Percentiles rank a stretch among this genome's conserved stretches.
phyloP scores from a whole-genome alignment of 1,140 invertebrate species.

The Triops cancriformis region DNA sequence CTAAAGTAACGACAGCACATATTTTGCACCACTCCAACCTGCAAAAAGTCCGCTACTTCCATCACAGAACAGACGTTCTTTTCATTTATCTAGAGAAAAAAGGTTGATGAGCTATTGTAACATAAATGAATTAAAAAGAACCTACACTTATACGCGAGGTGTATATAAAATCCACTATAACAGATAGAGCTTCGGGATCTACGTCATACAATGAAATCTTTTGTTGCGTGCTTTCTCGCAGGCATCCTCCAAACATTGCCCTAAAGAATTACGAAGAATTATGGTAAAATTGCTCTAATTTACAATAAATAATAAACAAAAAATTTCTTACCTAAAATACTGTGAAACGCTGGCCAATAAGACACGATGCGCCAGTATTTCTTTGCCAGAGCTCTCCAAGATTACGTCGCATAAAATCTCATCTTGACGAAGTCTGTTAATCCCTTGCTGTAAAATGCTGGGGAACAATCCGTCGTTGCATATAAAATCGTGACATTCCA shows the following conservation, averaged over 20 bases:
- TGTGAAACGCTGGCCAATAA: slow-evolving; percentile 51
- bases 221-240: slow-evolving; percentile 45
- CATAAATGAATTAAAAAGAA: background rate
- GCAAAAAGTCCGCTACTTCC: slow-evolving; percentile 48
- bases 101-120: background rate
- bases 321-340: slow-evolving; percentile 44
- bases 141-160: slow-evolving; percentile 38
- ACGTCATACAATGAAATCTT: slow-evolving; percentile 47
- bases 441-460: background rate
- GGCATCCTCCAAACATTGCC: slow-evolving; percentile 36
- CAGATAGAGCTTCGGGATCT: slow-evolving; percentile 44
- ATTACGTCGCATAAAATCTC: background rate
- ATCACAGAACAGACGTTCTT: slow-evolving; percentile 47
- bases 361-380: slow-evolving; percentile 51
- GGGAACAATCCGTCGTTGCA: slow-evolving; percentile 9
- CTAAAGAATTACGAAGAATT: slow-evolving; percentile 28
- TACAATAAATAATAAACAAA: background rate
- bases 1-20: slow-evolving; percentile 49
- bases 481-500: background rate
- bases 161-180: slow-evolving; percentile 51
- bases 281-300: background rate
- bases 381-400: slow-evolving; percentile 33
- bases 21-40: slow-evolving; percentile 39
- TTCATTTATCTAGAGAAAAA: slow-evolving; percentile 42
- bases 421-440: background rate